These are phyloP conservation scores for Netelia melanura DNA, from an alignment of 2,888 invertebrate genomes.

Conservation along the genomic window DNA sequence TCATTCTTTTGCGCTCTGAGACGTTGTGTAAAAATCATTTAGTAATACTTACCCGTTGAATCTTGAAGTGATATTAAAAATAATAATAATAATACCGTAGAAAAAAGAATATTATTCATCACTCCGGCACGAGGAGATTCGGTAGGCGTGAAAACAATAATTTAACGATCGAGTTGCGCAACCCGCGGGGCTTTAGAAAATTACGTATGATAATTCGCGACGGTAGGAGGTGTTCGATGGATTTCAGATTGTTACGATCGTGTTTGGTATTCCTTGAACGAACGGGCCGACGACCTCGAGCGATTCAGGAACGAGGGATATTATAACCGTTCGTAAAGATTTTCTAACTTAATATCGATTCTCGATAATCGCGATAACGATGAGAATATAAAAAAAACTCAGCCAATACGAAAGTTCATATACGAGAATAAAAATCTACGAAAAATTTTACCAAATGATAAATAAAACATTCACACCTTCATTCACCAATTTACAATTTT, in stretches of 20 bases:
- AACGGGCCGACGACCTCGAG: conserved; percentile 17
- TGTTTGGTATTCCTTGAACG: conserved; percentile 19
- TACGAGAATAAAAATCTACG: no score
- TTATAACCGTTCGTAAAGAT: no score
- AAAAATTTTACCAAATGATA: no score
- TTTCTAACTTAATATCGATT: no score
- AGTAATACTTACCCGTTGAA: conserved; percentile 16
- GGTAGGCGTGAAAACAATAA: conserved; percentile 44
- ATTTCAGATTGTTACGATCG: background rate
- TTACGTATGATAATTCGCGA: conserved; percentile 45
- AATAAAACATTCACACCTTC: no score
- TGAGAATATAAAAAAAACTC: no score
- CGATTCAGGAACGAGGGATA: no score
- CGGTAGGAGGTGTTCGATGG: conserved; percentile 22
- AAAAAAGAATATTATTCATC: conserved; percentile 14
- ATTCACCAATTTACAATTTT: no score
- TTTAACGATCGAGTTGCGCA: conserved; percentile 47
- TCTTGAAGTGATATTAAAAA: no score
- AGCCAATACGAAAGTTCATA: no score
- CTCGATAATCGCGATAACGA: no score
- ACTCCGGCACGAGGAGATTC: conserved; percentile 12
- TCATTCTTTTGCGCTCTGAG: background rate
- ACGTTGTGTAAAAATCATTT: conserved; percentile 13
- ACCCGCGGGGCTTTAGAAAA: conserved; percentile 20
- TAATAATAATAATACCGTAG: background rate